A percentile compares a stretch with the other conserved stretches of the same genome.
These are phyloP conservation scores for Apostichopus leukothele DNA, from an alignment of 53 echinoderm and acorn worm species.

Conservation along the genomic window DNA sequence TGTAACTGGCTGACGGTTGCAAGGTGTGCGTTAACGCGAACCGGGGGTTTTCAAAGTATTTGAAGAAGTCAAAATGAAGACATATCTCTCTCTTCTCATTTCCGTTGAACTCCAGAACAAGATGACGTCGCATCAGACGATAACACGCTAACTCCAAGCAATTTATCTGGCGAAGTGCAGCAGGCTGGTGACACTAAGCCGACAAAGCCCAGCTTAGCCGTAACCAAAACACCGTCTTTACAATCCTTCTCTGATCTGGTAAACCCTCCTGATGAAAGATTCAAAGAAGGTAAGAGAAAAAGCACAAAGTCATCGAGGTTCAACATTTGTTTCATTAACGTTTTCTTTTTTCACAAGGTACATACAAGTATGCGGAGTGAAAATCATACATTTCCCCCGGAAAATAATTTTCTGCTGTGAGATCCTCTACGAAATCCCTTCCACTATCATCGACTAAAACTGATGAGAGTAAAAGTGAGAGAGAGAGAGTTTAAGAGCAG, in stretches of 20 bases:
- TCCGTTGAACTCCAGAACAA: conserved; percentile 4
- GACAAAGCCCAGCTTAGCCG: conserved; percentile 41
- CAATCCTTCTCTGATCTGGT: conserved; percentile 80
- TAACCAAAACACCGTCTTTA: conserved; percentile 82
- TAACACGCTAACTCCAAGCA: not conserved
- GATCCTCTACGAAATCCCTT: not conserved
- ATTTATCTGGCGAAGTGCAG: not conserved
- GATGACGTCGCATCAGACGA: not conserved
- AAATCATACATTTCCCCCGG: not conserved
- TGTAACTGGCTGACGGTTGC: too few species aligned
- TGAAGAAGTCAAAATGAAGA: too few species aligned
- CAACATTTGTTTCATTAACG: too few species aligned
- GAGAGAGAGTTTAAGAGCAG: not conserved
- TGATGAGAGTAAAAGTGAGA: not conserved
- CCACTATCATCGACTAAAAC: too few species aligned
- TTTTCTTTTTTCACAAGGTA: too few species aligned
- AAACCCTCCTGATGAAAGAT: conserved; percentile 53
- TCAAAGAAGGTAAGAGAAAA: conserved; percentile 30
- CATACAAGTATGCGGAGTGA: not conserved
- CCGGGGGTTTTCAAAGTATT: too few species aligned
- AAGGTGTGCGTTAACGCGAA: too few species aligned
- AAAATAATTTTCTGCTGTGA: too few species aligned
- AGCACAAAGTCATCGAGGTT: not conserved
- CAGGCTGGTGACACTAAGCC: conserved; percentile 3
- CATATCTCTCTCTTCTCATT: not conserved